Percentiles rank a stretch among this genome's conserved stretches.
Conservation (phyloP, 2,797 vertebrate genomes). For the Lacerta viridis region DNA sequence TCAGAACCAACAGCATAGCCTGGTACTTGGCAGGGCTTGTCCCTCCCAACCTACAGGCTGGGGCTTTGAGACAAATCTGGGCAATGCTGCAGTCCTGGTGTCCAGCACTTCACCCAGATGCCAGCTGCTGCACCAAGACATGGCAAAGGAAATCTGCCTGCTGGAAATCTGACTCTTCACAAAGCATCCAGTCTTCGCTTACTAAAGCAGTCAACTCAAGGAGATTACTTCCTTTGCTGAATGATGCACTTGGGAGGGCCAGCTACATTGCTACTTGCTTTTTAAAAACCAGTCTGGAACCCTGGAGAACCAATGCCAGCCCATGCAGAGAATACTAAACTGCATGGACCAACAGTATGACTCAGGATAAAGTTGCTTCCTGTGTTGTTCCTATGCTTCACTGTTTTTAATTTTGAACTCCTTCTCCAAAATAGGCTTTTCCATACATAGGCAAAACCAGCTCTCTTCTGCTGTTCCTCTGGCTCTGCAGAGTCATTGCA, state of each 20-base stretch:
- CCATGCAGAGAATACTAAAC: too few relatives aligned
- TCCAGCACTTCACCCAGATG: background rate
- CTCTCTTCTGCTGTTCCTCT: background rate
- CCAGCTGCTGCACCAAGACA: slow-evolving; percentile 14
- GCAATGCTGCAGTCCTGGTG: slow-evolving; percentile 31
- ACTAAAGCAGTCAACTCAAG: background rate
- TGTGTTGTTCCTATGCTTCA: background rate
- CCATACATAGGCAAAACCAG: background rate
- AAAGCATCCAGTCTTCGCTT: background rate
- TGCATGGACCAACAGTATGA: too few relatives aligned
- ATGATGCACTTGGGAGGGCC: background rate
- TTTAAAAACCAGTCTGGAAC: too few relatives aligned
- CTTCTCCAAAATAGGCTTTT: background rate
- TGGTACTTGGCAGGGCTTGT: slow-evolving; percentile 34
- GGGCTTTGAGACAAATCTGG: background rate
- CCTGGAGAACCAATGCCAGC: too few relatives aligned
- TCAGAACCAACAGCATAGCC: slow-evolving; percentile 46
- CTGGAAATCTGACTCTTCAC: background rate
- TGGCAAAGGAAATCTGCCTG: background rate
- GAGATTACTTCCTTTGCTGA: background rate
- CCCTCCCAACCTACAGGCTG: background rate
- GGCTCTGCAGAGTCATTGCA: background rate
- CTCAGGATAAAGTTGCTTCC: background rate
- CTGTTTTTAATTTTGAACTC: background rate
- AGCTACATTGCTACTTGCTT: background rate